Base-by-base conservation (phyloP, 2,113 vertebrate species). In the Baryphthengus martii region DNA sequence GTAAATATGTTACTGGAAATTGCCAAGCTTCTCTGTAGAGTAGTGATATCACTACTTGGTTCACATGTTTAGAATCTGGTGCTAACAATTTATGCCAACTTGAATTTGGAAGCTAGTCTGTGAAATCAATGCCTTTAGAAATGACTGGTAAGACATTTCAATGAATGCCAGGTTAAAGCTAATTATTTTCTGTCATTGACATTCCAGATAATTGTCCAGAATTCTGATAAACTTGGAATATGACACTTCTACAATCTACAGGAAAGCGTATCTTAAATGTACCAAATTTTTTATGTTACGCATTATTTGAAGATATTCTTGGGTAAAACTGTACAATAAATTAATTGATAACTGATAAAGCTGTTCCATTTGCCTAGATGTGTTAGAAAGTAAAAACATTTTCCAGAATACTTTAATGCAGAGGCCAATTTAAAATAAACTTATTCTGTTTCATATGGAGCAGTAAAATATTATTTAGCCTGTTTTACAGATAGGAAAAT, bases 121-220 rank as follows among this genome's bases (percentile, higher is more conserved):
- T 56, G 31, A 81, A 97, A 95, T 92, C 84, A 89, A 13, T 1
- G 28, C 15, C 63, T 87, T 93, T 87, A 40, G 31, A 90, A 92
- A 79, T 25, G 15, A 59, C 17, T 92, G 9, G 53, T 81, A 90
- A 94, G 14, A 15, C 23, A 45, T 88, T 90, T 66, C 19, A 92
- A 39, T 55, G 47, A 89, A 86, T 90, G 83, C 31, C 52, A 93
- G 87, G 18, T 63, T 72, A 20, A 26, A 88, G 40, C 7, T 52
- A 71, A 81, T 92, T 66, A 90, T 76, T 86, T 92, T 61, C 28
- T 88, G 33, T 35, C 45, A 90, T 84, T 97, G 56, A 94, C 81
- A 85, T 72, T 8, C 4, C 10, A 67, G 37, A 81, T 77, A 71
- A 75, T 95, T 96, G 89, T 89, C 29, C 39, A 15, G 29, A 31